Percentiles rank a stretch among this genome's conserved stretches.
These are phyloP conservation scores for Chloroceryle inda DNA, from an alignment of 2,797 vertebrate species.

Conservation along the genomic window DNA sequence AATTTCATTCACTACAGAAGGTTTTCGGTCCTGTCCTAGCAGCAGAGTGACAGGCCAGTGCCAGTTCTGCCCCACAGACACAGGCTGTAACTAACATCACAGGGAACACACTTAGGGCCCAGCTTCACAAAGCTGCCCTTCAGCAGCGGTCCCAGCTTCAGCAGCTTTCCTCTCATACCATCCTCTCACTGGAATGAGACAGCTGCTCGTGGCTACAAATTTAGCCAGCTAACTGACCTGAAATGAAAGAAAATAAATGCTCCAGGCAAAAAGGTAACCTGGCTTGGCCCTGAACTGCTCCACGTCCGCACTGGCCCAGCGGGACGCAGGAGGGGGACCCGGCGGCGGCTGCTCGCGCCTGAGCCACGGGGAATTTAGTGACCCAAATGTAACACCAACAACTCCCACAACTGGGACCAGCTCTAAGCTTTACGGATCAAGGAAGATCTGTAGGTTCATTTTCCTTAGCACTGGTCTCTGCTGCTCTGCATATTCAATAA, in stretches of 20 bases:
- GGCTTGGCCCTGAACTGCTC: background rate
- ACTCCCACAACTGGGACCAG: background rate
- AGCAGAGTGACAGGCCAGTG: background rate
- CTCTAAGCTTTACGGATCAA: background rate
- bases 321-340: background rate
- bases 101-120: background rate
- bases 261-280: background rate
- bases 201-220: background rate
- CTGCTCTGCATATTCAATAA: background rate
- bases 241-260: background rate
- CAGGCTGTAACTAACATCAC: background rate
- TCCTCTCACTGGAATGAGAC: background rate
- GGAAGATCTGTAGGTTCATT: background rate
- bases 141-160: background rate
- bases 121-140: background rate
- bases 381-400: background rate
- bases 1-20: background rate
- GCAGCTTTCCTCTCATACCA: background rate
- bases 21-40: background rate
- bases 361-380: fast-evolving
- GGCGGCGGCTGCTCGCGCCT: background rate
- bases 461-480: background rate
- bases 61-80: background rate
- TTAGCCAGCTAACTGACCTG: background rate
- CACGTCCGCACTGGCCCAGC: background rate